phyloP scores from a whole-genome alignment of 64 coral and sea anemone genomes.

The Acropora tenuis region DNA sequence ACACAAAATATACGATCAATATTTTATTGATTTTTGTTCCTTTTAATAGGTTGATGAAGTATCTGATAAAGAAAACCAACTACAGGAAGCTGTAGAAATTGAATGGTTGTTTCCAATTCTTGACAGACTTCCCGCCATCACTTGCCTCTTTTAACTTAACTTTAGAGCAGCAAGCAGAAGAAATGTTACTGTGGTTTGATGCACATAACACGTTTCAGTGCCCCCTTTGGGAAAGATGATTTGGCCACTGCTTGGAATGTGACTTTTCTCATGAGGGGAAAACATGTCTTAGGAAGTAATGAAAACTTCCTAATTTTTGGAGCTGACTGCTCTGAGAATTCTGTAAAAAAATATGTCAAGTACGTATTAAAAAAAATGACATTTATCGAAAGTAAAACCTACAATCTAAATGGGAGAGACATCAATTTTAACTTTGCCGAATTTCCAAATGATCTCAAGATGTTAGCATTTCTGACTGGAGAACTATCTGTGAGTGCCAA shows the following conservation, averaged over 20 bases:
- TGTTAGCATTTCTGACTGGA: slow-evolving; percentile 67
- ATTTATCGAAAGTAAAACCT: slow-evolving; percentile 37
- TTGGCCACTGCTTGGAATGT: slow-evolving; percentile 21
- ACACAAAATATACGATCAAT: too few relatives aligned
- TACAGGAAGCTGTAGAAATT: slow-evolving; percentile 21
- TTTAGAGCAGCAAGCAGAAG: slow-evolving; percentile 20
- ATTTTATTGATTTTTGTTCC: neutral
- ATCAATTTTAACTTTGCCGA: slow-evolving; percentile 64
- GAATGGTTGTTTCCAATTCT: slow-evolving; percentile 54
- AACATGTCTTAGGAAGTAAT: slow-evolving; percentile 60
- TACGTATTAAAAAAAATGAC: slow-evolving; percentile 43
- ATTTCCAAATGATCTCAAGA: slow-evolving; percentile 65
- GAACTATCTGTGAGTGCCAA: slow-evolving; percentile 56
- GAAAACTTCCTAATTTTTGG: slow-evolving; percentile 66
- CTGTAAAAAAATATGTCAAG: slow-evolving; percentile 57
- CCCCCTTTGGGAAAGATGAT: slow-evolving; percentile 61
- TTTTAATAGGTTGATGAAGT: too few relatives aligned
- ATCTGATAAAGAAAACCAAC: too few relatives aligned
- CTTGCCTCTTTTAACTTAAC: slow-evolving; percentile 66
- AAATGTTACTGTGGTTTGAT: slow-evolving; percentile 6
- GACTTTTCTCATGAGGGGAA: slow-evolving; percentile 54
- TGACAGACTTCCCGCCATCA: slow-evolving; percentile 53
- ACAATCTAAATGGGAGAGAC: slow-evolving; percentile 13
- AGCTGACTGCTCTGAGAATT: slow-evolving; percentile 54
- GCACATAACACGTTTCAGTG: slow-evolving; percentile 55